Evolutionary conservation across 2,113 vertebrate species (phyloP), one percentile per base, ranked within the genome.

Genomic region (Anguilla rostrata): DNA sequence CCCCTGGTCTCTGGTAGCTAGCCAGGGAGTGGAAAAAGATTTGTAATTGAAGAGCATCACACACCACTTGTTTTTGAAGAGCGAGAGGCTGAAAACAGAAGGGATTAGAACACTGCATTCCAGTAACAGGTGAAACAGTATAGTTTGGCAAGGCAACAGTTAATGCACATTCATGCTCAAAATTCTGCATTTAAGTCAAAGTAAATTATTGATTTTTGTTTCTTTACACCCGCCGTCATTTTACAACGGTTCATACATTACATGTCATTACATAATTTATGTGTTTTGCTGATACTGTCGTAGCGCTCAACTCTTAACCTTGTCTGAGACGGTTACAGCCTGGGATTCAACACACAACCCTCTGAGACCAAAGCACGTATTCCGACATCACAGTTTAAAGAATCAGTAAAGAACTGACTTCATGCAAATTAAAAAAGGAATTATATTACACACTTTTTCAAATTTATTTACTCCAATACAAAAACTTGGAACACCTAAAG

Each of bases 21-120:
- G 40, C 79, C 79, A 81, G 39, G 79, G 5, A 43, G 79, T 0
- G 40, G 40, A 12, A 12, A 34, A 7, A 22, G 26, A 75, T 46
- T 81, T 43, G 39, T 81, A 81, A 81, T 41, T 81, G 79, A 81
- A 81, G 79, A 81, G 79, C 39, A 41, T 26, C 39, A 81, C 79
- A 81, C 79, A 81, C 79, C 79, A 26, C 39, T 40, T 41, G 39
- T 15, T 81, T 46, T 46, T 81, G 79, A 41, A 81, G 79, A 29
- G 29, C 11, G 15, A 3, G 18, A 29, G 71, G 71, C 71, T 29
- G 71, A 75, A 75, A 75, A 75, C 71, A 66, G 60, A 75, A 75
- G 26, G 71, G 63, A 71, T 26, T n/a, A 26, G 22, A n/a, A 75
- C 9, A 34, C 20, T 75, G n/a, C 34, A 75, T 66, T 66, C 60